A percentile compares a stretch with the other conserved stretches of the same genome.
These are phyloP conservation scores for Cromileptes altivelis DNA, from an alignment of 2,113 vertebrate genomes.

Conservation along the genomic window DNA sequence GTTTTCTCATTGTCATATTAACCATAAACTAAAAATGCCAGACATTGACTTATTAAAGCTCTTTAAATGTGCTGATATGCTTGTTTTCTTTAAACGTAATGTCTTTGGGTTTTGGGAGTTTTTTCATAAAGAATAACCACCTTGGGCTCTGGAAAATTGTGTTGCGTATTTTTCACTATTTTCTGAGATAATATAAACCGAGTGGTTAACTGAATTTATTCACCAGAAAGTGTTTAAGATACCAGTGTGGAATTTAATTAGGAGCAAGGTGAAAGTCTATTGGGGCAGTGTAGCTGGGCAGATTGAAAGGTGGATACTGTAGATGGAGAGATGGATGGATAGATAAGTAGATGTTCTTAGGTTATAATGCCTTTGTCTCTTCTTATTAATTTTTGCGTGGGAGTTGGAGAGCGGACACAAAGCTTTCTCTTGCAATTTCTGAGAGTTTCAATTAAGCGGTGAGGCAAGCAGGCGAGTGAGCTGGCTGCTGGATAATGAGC, in stretches of 20 bases:
- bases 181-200: background rate
- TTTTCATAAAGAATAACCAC: background rate
- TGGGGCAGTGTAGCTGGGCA: background rate
- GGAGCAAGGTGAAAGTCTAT: background rate
- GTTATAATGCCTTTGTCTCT: conserved; percentile 18
- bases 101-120: background rate
- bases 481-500: conserved; percentile 69
- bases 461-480: conserved; percentile 32
- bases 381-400: conserved; percentile 8
- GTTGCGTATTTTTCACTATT: background rate
- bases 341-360: conserved; percentile 20
- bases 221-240: conserved; percentile 3
- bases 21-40: background rate
- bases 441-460: conserved; percentile 57
- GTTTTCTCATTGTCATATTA: background rate
- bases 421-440: conserved; percentile 28
- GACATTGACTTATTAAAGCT: background rate
- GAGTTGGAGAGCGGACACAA: conserved; percentile 3
- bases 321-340: conserved; percentile 7
- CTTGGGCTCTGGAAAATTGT: background rate
- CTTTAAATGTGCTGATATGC: background rate
- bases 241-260: conserved; percentile 10
- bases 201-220: conserved; percentile 7
- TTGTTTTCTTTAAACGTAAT: background rate
- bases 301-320: background rate